Base-by-base conservation (phyloP, 2,888 invertebrate genomes). In the Mythimna vitellina region DNA sequence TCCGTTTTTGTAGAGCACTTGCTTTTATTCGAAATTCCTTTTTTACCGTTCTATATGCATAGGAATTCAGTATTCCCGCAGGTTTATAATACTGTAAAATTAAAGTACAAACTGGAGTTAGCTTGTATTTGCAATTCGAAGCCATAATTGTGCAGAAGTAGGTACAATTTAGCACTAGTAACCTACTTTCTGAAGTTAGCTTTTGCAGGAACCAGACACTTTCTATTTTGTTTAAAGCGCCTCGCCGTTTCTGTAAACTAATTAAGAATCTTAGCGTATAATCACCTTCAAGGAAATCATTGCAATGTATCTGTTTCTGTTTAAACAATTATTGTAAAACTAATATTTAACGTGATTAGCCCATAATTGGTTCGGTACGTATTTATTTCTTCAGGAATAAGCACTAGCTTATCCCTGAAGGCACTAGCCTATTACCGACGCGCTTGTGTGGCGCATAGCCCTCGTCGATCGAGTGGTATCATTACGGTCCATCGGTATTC, bases 21-120 rank as follows among this genome's bases (percentile, higher is more conserved):
- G 64, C 58, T 67, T 80, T 73, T 82, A 80, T 82, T 82, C 54
- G 61, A 35, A 54, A 67, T 64, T 46, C 83, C 35, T 42, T 80
- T 80, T 73, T 73, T 70, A 58, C 49, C 67, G 70, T 73, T 78
- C 73, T 80, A 78, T 80, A 80, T 80, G 79, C 80, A 80, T 70
- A 80, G 73, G 67, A 73, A 67, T 62, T 38, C 65, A 62, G 73
- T 51, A 65, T 66, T 66, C 78, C 67, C 61, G 64, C 32, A 70
- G 66, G 69, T 78, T 79, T 70, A 78, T 70, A 82, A 80, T 78
- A 82, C 73, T 73, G 54, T 65, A 58, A 65, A 73, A 78, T 82
- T 78, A 67, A 82, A 82, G 64, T 56, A 62, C 32, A 57, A 66
- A 42, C 57, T 22, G 54, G 54, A 65, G 82, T 62, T 65, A 67